These are phyloP conservation scores for Leptopterna dolabrata DNA, from an alignment of 2,888 invertebrate genomes.

Conservation along the genomic window DNA sequence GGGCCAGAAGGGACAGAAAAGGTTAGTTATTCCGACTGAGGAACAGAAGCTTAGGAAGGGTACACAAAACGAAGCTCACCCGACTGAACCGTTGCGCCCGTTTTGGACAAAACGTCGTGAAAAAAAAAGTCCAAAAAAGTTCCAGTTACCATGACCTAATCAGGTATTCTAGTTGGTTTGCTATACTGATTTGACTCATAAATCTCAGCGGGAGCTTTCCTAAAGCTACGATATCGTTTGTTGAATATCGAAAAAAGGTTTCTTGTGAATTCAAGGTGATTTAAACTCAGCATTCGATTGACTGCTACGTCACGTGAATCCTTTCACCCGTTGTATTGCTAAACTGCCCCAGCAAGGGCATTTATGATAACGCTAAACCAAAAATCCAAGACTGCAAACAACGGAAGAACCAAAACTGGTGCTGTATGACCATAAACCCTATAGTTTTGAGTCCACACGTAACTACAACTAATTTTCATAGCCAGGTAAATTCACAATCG, in stretches of 20 bases:
- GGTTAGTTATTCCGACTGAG: neutral
- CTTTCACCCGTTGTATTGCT: no score
- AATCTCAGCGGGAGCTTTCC: no score
- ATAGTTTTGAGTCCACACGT: neutral
- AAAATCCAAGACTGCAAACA: no score
- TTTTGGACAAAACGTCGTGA: neutral
- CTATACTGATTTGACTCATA: no score
- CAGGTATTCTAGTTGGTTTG: neutral
- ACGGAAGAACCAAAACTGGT: neutral
- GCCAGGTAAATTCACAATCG: neutral
- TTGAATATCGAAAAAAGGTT: no score
- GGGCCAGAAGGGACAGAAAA: neutral
- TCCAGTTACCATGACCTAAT: neutral
- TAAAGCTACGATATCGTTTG: no score
- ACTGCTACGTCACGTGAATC: no score
- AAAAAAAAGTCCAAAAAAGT: neutral
- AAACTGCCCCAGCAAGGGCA: no score
- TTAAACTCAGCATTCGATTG: no score
- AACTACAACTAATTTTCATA: neutral
- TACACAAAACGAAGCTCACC: neutral
- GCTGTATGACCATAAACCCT: neutral
- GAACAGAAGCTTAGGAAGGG: neutral
- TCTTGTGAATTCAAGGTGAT: no score
- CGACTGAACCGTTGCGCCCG: neutral
- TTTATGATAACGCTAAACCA: no score